Base-by-base conservation (phyloP, 2,113 vertebrate genomes). In the Corydoras maculifer region DNA sequence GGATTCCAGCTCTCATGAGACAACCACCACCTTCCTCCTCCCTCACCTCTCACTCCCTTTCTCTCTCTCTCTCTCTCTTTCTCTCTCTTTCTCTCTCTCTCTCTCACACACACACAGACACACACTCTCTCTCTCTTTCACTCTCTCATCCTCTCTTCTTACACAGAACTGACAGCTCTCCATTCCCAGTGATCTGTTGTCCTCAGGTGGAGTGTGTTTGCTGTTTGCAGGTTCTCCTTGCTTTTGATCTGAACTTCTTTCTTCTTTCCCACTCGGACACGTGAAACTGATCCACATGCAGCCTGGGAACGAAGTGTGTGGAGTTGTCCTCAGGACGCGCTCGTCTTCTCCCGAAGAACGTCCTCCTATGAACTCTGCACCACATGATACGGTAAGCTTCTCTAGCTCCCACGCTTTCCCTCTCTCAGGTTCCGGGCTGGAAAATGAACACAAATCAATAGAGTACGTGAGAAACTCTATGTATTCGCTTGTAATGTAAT, bases 1-100 rank as follows among this genome's bases (percentile, higher is more conserved):
- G 87, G 82, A 85, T 80, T 83, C 79, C 77, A 77, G 81, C 81
- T 84, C 86, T 87, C 84, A 50, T 74, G 84, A 84, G 89, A 87
- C 77, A 78, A 82, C 75, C 51, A 12, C 51, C 51, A 10, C 13
- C 61, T 68, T 25, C 83, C 81, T 73, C 77, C 84, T 72, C 79
- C 70, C 82, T 77, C 79, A 76, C 55, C 79, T 82, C 70, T 77
- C 51, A 69, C 82, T 82, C 53, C 62, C 53, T 77, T 58, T 64
- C 43, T 57, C 60, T 63, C 49, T 62, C n/a, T 60, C 60, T 73
- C n/a, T 68, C 32, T 68, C 43, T 25, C 13, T 65, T 43, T 68
- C 58, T 59, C 48, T 4, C 4, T 64, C 58, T 73, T 43, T 54
- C 68, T 79, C 5, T 25, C 18, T 25, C 54, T 3, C 62, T 55